Base-by-base conservation (phyloP, 2,797 vertebrate genomes). In the Molossus alvarezi region DNA sequence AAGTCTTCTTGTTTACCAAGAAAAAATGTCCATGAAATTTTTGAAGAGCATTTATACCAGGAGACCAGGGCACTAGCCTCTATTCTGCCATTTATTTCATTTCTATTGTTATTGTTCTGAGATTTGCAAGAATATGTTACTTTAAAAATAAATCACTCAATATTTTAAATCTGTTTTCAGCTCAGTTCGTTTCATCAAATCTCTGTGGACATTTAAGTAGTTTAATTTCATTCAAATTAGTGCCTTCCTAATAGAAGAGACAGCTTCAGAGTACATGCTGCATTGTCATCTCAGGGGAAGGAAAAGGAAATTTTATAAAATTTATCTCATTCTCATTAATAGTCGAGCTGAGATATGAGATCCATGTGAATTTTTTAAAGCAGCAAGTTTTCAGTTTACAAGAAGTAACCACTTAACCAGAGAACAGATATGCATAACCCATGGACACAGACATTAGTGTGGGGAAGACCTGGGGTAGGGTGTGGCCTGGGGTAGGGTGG, bases 171-270 rank as follows among this genome's bases (percentile, higher is more conserved):
- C 71, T 62, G 64, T 95, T 94, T 96, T 95, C n/a, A 80, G 81
- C 71, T 93, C 95, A 97, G 75, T 95, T 96, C 80, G 80, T 94
- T 95, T 93, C 89, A 71, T 89, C 87, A 94, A 18, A 93, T 76
- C 91, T 97, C 96, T 64, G 33, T 89, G 92, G 88, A 75, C 83
- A 95, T 89, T 86, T 88, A 94, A 87, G 81, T 72, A 95, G 86
- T 73, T 97, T 95, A 95, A 92, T 33, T 88, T 95, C 64, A 58
- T 89, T 58, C 80, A 94, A 94, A 94, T 88, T 88, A 94, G 62
- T 17, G 12, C 48, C 76, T 91, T 93, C 67, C 92, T 90, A 95
- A 90, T 88, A 93, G 67, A 96, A 83, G 84, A 82, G 94, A 75
- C 45, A 9, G 48, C 57, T 29, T 86, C 17, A 51, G 77, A 88